Evolutionary conservation across 2,888 invertebrate species (phyloP).

Genomic region (Drosophila nr. medialis): DNA sequence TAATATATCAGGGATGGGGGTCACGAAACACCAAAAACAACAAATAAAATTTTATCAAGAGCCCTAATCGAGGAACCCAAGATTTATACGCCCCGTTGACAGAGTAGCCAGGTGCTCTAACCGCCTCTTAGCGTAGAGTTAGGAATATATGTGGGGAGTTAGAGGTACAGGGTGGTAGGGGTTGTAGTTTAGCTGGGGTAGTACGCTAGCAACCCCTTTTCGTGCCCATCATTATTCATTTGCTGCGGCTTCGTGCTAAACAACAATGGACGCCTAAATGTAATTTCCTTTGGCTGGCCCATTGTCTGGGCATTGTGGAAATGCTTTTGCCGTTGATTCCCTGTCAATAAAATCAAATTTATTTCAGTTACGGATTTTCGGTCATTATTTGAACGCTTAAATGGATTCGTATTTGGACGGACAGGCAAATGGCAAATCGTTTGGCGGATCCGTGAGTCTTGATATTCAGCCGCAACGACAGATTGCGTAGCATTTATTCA

Average conservation of each 20-base stretch:
- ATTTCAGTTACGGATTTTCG: constrained; percentile 69
- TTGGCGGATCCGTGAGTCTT: constrained; percentile 31
- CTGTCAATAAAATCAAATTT: constrained; percentile 78
- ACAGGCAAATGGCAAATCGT: constrained; percentile 19
- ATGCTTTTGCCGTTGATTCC: constrained; percentile 50
- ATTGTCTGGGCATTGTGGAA: constrained; percentile 65
- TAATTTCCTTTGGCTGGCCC: constrained; percentile 62
- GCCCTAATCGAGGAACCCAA: constrained; percentile 45
- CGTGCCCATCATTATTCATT: constrained; percentile 67
- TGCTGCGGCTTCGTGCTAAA: constrained; percentile 17
- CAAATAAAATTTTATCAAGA: constrained; percentile 47
- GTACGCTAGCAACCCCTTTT: constrained; percentile 17
- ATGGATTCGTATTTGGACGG: constrained; percentile 44
- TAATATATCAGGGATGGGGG: constrained; percentile 58
- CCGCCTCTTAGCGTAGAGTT: background rate
- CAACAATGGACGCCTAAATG: constrained; percentile 52
- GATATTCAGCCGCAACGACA: constrained; percentile 38
- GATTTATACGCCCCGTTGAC: constrained; percentile 64
- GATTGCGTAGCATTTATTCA: constrained; percentile 44
- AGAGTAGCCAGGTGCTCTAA: constrained; percentile 13
- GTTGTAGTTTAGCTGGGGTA: background rate
- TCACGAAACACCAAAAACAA: constrained; percentile 3
- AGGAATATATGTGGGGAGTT: constrained; percentile 1
- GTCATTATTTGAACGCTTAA: constrained; percentile 59
- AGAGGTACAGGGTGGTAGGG: background rate